Evolutionary conservation across 2,797 vertebrate species (phyloP), one percentile per base, ranked within the genome.

Genomic region (Crocidura indochinensis): DNA sequence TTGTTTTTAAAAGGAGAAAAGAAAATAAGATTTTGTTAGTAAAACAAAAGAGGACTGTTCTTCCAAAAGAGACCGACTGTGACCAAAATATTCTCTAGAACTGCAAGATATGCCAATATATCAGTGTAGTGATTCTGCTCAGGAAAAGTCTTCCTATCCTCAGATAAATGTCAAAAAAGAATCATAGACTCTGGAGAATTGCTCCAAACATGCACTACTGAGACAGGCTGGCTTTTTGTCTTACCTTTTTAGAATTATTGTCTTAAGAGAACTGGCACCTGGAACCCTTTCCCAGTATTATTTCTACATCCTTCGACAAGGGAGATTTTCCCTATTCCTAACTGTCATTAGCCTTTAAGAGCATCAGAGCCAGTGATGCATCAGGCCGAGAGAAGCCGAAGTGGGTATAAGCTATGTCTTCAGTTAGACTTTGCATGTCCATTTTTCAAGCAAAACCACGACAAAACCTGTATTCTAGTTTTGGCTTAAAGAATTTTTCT

Each of bases 401-500:
- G 46, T 47, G 11, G 8, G 11, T 20, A 27, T 26, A 53, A 71
- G 38, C 38, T 38, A 38, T 2, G 20, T n/a, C 22, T n/a, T 78
- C 8, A 20, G 56, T 24, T 29, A 9, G 6, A 53, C 14, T 20
- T n/a, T 62, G 14, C 8, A 31, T 38, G 38, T 12, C 72, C 60
- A 26, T 44, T 87, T 46, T 22, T 84, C 6, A 87, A 62, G 12
- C 19, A 84, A 62, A 26, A 49, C 20, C 10, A 29, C 56, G 10
- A 67, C 4, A 24, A 84, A 47, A 69, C 68, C 27, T 60, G 14
- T 24, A 56, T 49, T 0, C 10, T 8, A 65, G 5, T 31, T 81
- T 89, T n/a, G 46, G 17, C 31, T 94, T 26, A 91, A 78, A 0
- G 26, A 65, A 80, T 68, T 92, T 92, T 14, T 10, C 2, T 53